Base-by-base conservation (phyloP, 2,888 invertebrate species). In the Eurytoma adleriae region DNA sequence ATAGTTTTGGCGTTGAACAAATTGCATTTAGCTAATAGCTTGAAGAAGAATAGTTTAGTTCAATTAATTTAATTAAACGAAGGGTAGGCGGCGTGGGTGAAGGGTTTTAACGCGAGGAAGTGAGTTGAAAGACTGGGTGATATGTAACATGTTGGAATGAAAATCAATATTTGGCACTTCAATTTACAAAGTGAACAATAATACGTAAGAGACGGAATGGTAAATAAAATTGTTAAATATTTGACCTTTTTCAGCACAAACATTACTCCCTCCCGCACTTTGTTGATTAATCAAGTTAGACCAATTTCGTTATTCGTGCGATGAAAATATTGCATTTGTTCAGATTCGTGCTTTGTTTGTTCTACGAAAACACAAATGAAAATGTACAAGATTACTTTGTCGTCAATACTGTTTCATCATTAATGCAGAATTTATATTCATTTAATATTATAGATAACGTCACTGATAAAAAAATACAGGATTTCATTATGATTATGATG, bases 61-160 rank as follows among this genome's bases (percentile, higher is more conserved):
- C 87, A 88, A 89, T 88, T 89, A 88, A 84, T 87, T 88, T 87
- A 86, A 88, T 89, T 89, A 88, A 85, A 80, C 81, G 81, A 81
- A 81, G 83, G 81, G 27, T 20, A 50, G 40, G 69, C 57, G 30
- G 27, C 40, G 69, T n/a, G 66, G 13, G 61, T 24, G 57, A 72
- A 64, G 56, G 59, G 54, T 20, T 16, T n/a, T 0, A 27, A 30
- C 20, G 20, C 54, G 54, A 64, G 54, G 61, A 62, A 73, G 81
- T 67, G 52, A 69, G 27, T 24, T 61, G 71, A 72, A 67, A 72
- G 56, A 57, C 30, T 7, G 24, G 24, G 10, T 20, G 20, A 14
- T 16, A 52, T 16, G 24, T 73, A 40, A 20, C 13, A 7, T 61
- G 54, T 78, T 30, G 56, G 56, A 71, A 66, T 30, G 20, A 48